These are phyloP conservation scores for Cryptocephalus primarius DNA, from an alignment of 2,888 invertebrate genomes.

Conservation along the genomic window DNA sequence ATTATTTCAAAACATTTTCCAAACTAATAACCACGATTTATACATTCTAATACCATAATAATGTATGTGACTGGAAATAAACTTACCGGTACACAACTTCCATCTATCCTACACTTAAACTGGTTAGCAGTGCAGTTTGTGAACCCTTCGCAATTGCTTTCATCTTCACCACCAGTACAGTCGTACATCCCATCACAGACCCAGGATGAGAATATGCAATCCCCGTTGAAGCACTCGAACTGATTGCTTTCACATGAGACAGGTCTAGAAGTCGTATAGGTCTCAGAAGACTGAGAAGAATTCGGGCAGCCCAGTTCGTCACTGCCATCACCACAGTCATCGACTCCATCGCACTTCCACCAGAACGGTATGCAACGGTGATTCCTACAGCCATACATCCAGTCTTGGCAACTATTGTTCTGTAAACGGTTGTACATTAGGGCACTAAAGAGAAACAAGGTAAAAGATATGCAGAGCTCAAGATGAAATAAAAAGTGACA, in stretches of 20 bases:
- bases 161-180: conserved; percentile 52
- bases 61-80: neutral
- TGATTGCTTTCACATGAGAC: conserved; percentile 42
- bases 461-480: too few relatives aligned
- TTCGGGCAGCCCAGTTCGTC: conserved; percentile 51
- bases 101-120: conserved; percentile 50
- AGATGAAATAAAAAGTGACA: too few relatives aligned
- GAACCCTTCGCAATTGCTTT: conserved; percentile 33
- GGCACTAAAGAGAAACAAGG: too few relatives aligned
- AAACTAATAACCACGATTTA: too few relatives aligned
- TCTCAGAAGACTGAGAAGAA: conserved; percentile 6
- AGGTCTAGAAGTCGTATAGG: conserved; percentile 4
- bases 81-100: conserved; percentile 46
- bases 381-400: conserved; percentile 69
- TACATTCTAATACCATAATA: too few relatives aligned
- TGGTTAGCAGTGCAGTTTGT: conserved; percentile 35
- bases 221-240: conserved; percentile 45
- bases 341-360: conserved; percentile 71
- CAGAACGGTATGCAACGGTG: conserved; percentile 62
- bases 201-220: conserved; percentile 50
- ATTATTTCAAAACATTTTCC: too few relatives aligned
- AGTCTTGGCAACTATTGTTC: conserved; percentile 49
- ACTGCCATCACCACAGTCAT: conserved; percentile 65
- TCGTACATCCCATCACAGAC: conserved; percentile 52
- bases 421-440: conserved; percentile 7